These are phyloP conservation scores for Lacerta viridis DNA, from an alignment of 2,797 vertebrate genomes.

Conservation along the genomic window DNA sequence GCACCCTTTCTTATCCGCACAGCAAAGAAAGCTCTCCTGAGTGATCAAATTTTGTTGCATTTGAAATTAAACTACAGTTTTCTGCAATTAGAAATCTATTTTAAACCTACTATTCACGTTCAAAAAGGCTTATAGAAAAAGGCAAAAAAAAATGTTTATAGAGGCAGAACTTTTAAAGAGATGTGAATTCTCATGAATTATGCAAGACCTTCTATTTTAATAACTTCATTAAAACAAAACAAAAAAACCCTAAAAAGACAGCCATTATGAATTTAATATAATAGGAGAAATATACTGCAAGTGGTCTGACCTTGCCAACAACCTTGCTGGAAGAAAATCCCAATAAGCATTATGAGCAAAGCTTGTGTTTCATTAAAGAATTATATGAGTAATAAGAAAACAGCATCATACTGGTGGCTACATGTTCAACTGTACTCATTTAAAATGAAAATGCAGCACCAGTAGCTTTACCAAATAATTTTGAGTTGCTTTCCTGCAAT, in stretches of 20 bases:
- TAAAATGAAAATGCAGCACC: slow-evolving; percentile 7
- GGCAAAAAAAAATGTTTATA: slow-evolving; percentile 58
- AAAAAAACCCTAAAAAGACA: slow-evolving; percentile 77
- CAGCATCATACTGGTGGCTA: background rate
- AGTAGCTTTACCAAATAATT: background rate
- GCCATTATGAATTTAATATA: slow-evolving; percentile 65
- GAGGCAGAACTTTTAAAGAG: slow-evolving; percentile 65
- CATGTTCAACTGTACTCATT: slow-evolving; percentile 40
- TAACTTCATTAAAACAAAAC: slow-evolving; percentile 80
- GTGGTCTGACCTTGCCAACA: slow-evolving; percentile 68
- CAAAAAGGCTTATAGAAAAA: slow-evolving; percentile 65
- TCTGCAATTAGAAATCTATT: slow-evolving; percentile 58
- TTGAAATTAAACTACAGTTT: slow-evolving; percentile 55
- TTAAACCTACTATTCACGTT: slow-evolving; percentile 59
- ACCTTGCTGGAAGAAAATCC: slow-evolving; percentile 62
- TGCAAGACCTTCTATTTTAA: slow-evolving; percentile 77
- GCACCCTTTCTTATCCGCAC: slow-evolving; percentile 50
- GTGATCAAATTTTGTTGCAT: slow-evolving; percentile 37
- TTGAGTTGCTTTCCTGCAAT: background rate
- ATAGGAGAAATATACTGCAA: slow-evolving; percentile 60
- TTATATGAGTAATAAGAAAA: slow-evolving; percentile 43
- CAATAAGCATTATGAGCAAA: slow-evolving; percentile 64
- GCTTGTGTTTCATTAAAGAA: slow-evolving; percentile 50
- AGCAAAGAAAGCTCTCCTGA: slow-evolving; percentile 56
- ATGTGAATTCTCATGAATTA: slow-evolving; percentile 76